Conservation (phyloP, 2,113 vertebrate genomes). For the Stigmatopora nigra region DNA sequence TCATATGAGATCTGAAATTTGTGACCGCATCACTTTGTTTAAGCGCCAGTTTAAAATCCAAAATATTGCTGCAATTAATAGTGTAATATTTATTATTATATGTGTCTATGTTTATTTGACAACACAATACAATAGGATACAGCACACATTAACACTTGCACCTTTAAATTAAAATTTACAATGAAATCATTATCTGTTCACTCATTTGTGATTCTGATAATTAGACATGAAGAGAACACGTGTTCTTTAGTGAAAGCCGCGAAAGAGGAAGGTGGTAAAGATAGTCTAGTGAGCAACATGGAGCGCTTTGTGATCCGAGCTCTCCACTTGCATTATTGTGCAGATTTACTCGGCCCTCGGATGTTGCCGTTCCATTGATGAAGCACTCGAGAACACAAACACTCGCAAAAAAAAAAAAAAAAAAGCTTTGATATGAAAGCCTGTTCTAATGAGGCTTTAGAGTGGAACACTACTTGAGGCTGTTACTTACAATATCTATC, state of each 20-base stretch:
- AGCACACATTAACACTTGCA: no score
- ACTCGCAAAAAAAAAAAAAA: slow-evolving; percentile 8
- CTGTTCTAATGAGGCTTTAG: slow-evolving; percentile 3
- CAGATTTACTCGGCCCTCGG: slow-evolving; percentile 51
- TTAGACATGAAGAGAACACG: slow-evolving; percentile 1
- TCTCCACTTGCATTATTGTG: slow-evolving; percentile 61
- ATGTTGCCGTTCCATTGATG: slow-evolving; percentile 62
- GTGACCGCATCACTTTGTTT: no score
- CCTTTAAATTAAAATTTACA: background rate
- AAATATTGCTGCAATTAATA: no score
- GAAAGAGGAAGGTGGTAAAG: slow-evolving; percentile 1
- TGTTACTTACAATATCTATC: background rate
- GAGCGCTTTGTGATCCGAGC: slow-evolving; percentile 43
- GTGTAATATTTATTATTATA: no score
- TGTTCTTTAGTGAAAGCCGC: slow-evolving; percentile 22
- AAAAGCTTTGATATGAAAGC: slow-evolving; percentile 48
- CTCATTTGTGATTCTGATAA: slow-evolving; percentile 30
- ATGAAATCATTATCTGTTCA: background rate
- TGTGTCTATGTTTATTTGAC: no score
- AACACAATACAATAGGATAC: no score
- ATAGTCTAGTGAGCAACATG: background rate
- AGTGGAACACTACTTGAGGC: background rate
- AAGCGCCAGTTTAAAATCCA: no score
- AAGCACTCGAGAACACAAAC: slow-evolving; percentile 35
- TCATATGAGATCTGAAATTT: no score